These are phyloP conservation scores for Budorcas taxicolor DNA, from an alignment of 2,113 vertebrate species.

Conservation along the genomic window DNA sequence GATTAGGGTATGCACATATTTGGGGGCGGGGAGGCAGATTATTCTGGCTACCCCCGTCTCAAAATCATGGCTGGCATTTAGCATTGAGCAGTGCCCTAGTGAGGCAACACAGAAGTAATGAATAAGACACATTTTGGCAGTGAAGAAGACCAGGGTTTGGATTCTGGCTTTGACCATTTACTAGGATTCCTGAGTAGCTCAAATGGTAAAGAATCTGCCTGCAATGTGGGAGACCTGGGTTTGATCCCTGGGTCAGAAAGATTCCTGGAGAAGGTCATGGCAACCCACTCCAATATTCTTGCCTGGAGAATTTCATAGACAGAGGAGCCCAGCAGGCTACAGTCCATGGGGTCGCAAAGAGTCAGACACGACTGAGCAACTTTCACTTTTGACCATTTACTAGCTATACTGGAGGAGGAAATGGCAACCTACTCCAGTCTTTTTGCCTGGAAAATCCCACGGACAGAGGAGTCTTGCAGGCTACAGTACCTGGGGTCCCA, in stretches of 20 bases:
- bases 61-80: not conserved
- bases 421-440: not conserved
- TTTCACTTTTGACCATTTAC: not conserved
- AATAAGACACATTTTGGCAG: not conserved
- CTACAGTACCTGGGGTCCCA: not conserved
- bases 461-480: not conserved
- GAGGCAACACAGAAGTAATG: not conserved
- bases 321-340: not conserved
- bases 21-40: rapidly evolving
- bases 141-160: not conserved
- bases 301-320: not conserved
- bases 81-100: no score
- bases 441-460: not conserved
- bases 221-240: not conserved
- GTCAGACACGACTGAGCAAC: not conserved
- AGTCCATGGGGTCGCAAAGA: not conserved
- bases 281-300: not conserved
- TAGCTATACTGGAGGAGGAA: not conserved
- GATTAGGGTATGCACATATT: not conserved
- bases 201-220: not conserved
- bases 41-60: not conserved
- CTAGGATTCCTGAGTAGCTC: not conserved
- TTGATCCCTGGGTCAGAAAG: not conserved
- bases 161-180: not conserved
- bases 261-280: not conserved